Evolutionary conservation across 2,888 invertebrate genomes (phyloP), one percentile per base, ranked within the genome.

Genomic region (Eristalis pertinax): DNA sequence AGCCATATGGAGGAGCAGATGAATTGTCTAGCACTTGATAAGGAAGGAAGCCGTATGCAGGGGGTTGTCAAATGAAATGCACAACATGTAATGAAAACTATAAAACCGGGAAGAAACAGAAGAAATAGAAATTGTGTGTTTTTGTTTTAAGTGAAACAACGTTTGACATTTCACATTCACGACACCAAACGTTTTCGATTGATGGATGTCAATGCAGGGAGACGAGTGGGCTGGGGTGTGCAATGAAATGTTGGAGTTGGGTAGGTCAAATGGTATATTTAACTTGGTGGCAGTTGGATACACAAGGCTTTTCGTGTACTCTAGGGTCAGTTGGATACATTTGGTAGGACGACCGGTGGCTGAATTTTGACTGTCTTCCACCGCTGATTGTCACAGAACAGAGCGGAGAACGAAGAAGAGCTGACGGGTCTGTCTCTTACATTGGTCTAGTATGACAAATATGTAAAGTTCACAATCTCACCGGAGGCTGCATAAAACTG

Each of bases 1-100:
- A 87, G 79, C 83, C 87, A 87, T 87, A 87, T 87, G 87, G 87
- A 68, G 79, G 50, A 58, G 24, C 78, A 83, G 78, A 82, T 78
- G 77, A 85, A 64, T 70, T 60, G 72, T 73, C 56, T 76, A 60
- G 64, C 58, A 26, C 15, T 56, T 64, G 64, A 41, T 29, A 43
- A 41, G 32, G 83, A 87, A 83, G 83, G 83, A 87, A 83, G 83
- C 87, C 83, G 11, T 79, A 74, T 15, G n/a, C 22, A 7, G 41
- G 50, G 58, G 10, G 32, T 65, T 84, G 62, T 70, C 64, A 80
- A 80, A 70, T 63, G 65, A 32, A 69, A 77, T 69, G 63, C 64
- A 75, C 68, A 70, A 72, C 43, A 75, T 76, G 56, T 50, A 78
- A 32, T 70, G 64, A 69, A 73, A 78, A 77, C 68, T 73, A 35